A percentile compares a stretch with the other conserved stretches of the same genome.
These are phyloP conservation scores for Ianthella basta DNA, from an alignment of 37 sponge, comb jelly and placozoan species.

Conservation along the genomic window DNA sequence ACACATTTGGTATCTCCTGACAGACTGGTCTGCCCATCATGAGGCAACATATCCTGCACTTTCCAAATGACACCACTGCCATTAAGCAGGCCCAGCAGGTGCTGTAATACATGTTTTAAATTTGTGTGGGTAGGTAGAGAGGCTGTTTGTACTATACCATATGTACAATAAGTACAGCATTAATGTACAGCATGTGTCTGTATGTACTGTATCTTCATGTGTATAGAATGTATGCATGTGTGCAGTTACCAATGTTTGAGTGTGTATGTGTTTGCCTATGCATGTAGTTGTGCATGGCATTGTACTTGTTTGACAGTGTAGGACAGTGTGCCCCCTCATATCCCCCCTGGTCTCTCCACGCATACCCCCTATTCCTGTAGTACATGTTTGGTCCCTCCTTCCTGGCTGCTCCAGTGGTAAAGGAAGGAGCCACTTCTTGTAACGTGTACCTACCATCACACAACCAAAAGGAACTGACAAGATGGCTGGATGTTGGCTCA, in stretches of 20 bases:
- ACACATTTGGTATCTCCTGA: neutral
- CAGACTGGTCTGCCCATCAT: conserved; percentile 65
- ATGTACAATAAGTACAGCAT: too few species aligned
- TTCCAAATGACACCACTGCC: conserved; percentile 51
- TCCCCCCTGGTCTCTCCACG: too few species aligned
- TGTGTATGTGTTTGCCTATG: neutral
- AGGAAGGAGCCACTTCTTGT: conserved; percentile 33
- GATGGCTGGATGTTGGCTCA: conserved; percentile 61
- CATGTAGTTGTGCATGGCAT: neutral
- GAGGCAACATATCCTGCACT: conserved; percentile 56
- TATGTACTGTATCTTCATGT: neutral
- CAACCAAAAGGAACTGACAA: neutral
- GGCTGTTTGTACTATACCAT: too few species aligned
- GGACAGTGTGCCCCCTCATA: too few species aligned
- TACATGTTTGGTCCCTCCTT: conserved; percentile 62
- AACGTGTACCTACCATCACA: conserved; percentile 51
- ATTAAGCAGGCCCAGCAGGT: conserved; percentile 57
- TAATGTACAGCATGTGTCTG: too few species aligned
- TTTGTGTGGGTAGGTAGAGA: neutral
- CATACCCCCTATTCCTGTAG: too few species aligned
- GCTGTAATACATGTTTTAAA: neutral
- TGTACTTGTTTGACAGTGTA: too few species aligned
- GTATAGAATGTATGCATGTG: conserved; percentile 22
- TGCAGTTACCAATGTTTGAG: neutral
- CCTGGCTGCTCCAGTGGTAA: conserved; percentile 61